A percentile compares a stretch with the other conserved stretches of the same genome.
These are phyloP conservation scores for Hephaestus fuliginosus DNA, from an alignment of 2,797 vertebrate genomes.

Conservation along the genomic window DNA sequence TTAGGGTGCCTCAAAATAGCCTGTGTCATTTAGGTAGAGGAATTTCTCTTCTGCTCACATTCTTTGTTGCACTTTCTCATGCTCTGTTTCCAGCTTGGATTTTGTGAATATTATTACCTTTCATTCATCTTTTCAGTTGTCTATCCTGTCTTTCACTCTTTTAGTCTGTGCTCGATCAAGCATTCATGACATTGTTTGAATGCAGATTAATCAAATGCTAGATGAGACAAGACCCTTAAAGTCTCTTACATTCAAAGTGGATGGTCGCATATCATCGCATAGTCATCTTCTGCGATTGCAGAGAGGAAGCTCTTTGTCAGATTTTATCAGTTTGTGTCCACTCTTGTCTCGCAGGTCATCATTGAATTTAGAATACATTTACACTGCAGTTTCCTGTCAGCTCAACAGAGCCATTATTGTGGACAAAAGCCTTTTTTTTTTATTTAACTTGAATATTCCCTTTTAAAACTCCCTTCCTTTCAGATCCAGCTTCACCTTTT, in stretches of 20 bases:
- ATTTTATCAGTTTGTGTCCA: constrained; percentile 7
- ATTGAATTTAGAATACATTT: constrained; percentile 32
- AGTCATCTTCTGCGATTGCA: constrained; percentile 18
- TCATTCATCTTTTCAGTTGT: constrained; percentile 28
- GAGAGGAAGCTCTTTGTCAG: constrained; percentile 22
- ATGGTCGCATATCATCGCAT: constrained; percentile 3
- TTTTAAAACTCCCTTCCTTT: constrained; percentile 5
- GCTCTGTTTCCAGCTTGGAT: constrained; percentile 5
- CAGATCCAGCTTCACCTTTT: constrained; percentile 23
- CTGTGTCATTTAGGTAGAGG: constrained; percentile 18
- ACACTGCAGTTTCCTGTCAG: background rate
- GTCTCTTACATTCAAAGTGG: background rate
- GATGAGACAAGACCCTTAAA: constrained; percentile 47
- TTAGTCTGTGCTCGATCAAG: constrained; percentile 34
- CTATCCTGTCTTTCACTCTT: constrained; percentile 22
- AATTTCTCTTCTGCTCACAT: background rate
- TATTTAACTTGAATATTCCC: background rate
- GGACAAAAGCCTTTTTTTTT: background rate
- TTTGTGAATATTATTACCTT: constrained; percentile 2
- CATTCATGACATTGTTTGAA: constrained; percentile 33
- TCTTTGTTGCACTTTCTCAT: background rate
- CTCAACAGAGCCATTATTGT: background rate
- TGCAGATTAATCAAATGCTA: constrained; percentile 42
- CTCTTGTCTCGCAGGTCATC: background rate
- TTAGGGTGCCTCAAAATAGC: background rate